Evolutionary conservation across 2,888 invertebrate species (phyloP).

Genomic region (Pandemis heparana): DNA sequence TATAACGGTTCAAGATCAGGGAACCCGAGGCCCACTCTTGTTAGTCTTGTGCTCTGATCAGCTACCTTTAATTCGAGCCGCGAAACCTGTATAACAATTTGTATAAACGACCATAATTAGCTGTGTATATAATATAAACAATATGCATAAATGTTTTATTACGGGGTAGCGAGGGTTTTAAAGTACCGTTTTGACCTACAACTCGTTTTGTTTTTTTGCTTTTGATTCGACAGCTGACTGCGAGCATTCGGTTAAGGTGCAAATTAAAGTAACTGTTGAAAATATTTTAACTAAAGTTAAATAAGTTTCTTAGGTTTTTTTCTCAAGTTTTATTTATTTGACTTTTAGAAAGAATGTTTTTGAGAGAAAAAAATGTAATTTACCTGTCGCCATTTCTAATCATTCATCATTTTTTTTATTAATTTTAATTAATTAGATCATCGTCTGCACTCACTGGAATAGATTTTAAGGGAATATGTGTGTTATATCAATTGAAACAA

Average conservation of each 20-base stretch:
- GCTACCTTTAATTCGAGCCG: conserved; percentile 66
- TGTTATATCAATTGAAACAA: no score
- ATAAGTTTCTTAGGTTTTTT: no score
- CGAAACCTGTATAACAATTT: conserved; percentile 47
- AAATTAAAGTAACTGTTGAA: neutral
- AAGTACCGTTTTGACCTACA: conserved; percentile 35
- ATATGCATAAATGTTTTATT: conserved; percentile 55
- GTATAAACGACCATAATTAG: conserved; percentile 37
- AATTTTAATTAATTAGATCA: no score
- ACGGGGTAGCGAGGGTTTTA: conserved; percentile 26
- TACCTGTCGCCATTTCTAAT: no score
- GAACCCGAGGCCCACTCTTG: conserved; percentile 53
- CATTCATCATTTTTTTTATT: no score
- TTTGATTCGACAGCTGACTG: conserved; percentile 3
- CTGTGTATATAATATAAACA: conserved; percentile 43
- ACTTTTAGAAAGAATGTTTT: no score
- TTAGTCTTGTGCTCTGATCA: conserved; percentile 68
- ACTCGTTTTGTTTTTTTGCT: neutral
- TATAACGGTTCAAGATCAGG: neutral
- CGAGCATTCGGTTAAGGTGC: neutral
- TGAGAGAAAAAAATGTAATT: no score
- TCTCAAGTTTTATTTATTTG: no score
- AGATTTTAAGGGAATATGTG: no score
- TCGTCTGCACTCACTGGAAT: no score
- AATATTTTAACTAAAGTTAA: neutral